Conservation (phyloP, 2,113 vertebrate genomes). For the Cephalophus harveyi region DNA sequence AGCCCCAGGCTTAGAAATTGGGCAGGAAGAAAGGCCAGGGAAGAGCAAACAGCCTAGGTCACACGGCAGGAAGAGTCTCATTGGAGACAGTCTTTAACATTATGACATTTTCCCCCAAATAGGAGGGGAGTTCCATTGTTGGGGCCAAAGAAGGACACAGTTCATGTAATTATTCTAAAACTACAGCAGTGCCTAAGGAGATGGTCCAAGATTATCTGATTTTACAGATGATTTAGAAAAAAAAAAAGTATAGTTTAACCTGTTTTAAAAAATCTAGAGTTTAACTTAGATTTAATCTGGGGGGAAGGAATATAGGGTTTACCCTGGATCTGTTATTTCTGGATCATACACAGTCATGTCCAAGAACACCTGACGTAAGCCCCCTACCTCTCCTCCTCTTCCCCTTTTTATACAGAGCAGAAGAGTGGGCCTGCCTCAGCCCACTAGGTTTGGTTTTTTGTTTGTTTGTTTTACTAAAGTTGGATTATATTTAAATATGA, state of each 20-base stretch:
- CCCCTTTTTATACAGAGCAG: neutral
- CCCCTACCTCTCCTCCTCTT: neutral
- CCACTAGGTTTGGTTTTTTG: neutral
- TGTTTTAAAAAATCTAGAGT: neutral
- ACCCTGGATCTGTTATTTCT: neutral
- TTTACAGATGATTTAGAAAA: neutral
- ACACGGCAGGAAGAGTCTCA: neutral
- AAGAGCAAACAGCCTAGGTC: neutral
- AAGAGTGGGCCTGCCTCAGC: neutral
- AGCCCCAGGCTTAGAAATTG: neutral
- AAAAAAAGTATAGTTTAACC: neutral
- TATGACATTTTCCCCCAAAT: neutral
- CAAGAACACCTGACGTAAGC: neutral
- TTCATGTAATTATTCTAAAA: neutral
- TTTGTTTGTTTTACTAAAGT: neutral
- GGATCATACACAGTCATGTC: neutral
- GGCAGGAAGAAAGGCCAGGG: neutral
- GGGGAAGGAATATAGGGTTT: neutral
- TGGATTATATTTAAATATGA: constrained; percentile 20
- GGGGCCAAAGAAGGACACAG: too few relatives aligned
- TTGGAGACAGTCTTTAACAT: neutral
- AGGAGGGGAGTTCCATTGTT: neutral
- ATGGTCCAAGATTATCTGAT: neutral
- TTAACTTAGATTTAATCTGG: neutral
- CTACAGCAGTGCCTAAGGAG: neutral